phyloP scores from a whole-genome alignment of 2,797 vertebrate genomes.

The Hipposideros larvatus region DNA sequence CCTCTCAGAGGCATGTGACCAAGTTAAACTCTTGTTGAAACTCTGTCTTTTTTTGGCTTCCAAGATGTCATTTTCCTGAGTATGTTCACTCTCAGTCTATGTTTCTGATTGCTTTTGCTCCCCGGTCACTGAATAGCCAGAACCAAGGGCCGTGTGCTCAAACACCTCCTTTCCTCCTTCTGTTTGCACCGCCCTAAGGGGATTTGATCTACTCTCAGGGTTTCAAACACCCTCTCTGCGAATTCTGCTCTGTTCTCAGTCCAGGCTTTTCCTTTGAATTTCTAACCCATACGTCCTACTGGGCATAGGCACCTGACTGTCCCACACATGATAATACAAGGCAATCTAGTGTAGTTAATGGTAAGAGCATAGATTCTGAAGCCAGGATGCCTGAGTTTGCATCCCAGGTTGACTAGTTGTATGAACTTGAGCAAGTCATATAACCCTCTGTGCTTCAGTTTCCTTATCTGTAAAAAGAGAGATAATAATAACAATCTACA shows the following conservation, averaged over 20 bases:
- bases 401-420: neutral
- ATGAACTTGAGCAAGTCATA: neutral
- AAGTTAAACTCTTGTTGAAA: neutral
- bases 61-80: neutral
- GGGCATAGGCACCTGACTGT: neutral
- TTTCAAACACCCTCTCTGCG: neutral
- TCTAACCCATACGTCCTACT: neutral
- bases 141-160: neutral
- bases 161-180: neutral
- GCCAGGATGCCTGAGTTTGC: neutral
- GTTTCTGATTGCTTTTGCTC: neutral
- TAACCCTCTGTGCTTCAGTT: neutral
- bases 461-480: neutral
- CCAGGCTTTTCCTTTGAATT: neutral
- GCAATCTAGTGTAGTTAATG: neutral
- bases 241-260: neutral
- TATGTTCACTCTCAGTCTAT: neutral
- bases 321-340: rapidly evolving
- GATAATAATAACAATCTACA: neutral
- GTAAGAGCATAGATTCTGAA: neutral
- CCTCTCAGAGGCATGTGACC: neutral
- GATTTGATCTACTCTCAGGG: neutral
- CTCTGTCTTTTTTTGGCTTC: neutral
- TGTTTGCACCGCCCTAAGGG: neutral
- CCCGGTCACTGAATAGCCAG: neutral